These are phyloP conservation scores for Trinorchestia longiramus DNA, from an alignment of 1,140 invertebrate species.

Conservation along the genomic window DNA sequence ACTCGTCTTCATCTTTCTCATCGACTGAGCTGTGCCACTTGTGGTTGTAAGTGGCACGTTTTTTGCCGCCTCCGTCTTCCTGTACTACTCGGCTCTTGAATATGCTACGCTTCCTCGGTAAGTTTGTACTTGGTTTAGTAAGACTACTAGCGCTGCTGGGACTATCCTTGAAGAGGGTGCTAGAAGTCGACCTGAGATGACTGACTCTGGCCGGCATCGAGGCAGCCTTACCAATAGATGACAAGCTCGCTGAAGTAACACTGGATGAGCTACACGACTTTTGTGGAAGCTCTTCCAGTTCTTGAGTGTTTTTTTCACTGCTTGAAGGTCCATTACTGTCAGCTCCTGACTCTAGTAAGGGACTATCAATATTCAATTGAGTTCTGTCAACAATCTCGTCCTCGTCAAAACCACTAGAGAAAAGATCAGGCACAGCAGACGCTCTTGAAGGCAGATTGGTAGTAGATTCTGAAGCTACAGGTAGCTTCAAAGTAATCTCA, in stretches of 20 bases:
- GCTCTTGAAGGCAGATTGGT: conserved; percentile 31
- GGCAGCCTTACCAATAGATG: background rate
- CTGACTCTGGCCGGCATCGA: conserved; percentile 36
- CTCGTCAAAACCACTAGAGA: conserved; percentile 66
- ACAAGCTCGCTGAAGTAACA: background rate
- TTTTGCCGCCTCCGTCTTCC: conserved; percentile 77
- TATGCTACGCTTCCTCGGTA: conserved; percentile 85
- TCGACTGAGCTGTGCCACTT: conserved; percentile 82
- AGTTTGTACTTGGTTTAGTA: background rate
- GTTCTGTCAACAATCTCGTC: conserved; percentile 66
- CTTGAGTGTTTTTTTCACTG: conserved; percentile 58
- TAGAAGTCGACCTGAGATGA: conserved; percentile 25
- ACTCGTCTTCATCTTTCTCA: conserved; percentile 71
- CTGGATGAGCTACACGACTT: conserved; percentile 45
- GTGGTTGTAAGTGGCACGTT: conserved; percentile 85
- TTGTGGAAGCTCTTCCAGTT: conserved; percentile 60
- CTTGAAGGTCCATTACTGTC: conserved; percentile 26
- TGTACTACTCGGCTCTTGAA: conserved; percentile 86
- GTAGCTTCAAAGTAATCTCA: background rate
- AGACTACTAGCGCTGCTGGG: background rate
- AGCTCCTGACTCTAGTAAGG: conserved; percentile 55
- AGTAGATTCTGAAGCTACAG: background rate
- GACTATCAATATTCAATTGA: conserved; percentile 7
- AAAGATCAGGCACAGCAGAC: conserved; percentile 60
- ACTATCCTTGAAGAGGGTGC: conserved; percentile 7